phyloP scores from a whole-genome alignment of 2,888 invertebrate genomes.

The Plusia festucae region DNA sequence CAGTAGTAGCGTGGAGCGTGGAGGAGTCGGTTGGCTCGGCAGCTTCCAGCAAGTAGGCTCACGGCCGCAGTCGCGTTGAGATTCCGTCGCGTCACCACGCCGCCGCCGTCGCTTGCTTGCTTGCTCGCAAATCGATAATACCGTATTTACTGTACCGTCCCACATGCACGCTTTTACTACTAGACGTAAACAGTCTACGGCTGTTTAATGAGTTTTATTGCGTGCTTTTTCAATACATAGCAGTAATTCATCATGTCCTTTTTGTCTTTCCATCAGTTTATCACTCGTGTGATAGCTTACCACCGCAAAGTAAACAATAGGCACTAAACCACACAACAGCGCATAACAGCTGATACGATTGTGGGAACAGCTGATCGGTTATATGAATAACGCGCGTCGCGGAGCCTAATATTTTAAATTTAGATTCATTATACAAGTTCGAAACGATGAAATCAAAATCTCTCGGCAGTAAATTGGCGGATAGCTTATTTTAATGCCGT shows the following conservation, averaged over 20 bases:
- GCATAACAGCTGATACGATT: slow-evolving; percentile 68
- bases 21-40: slow-evolving; percentile 51
- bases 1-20: slow-evolving; percentile 20
- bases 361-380: slow-evolving; percentile 62
- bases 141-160: slow-evolving; percentile 62
- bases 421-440: slow-evolving; percentile 16
- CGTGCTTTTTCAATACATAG: slow-evolving; percentile 50
- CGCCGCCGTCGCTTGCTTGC: slow-evolving; percentile 61
- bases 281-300: slow-evolving; percentile 53
- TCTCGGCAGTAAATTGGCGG: slow-evolving; percentile 19
- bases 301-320: slow-evolving; percentile 69
- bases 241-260: slow-evolving; percentile 46
- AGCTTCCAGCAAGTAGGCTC: slow-evolving; percentile 70
- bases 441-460: slow-evolving; percentile 16
- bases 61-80: slow-evolving; percentile 79
- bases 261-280: slow-evolving; percentile 37
- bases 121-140: slow-evolving; percentile 77
- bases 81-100: slow-evolving; percentile 78
- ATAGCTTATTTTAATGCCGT: slow-evolving; percentile 32
- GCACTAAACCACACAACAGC: slow-evolving; percentile 57
- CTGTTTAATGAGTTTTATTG: slow-evolving; percentile 69
- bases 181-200: slow-evolving; percentile 68
- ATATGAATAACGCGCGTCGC: slow-evolving; percentile 42
- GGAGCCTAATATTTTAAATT: slow-evolving; percentile 20
- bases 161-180: slow-evolving; percentile 68